A percentile compares a stretch with the other conserved stretches of the same genome.
Conservation (phyloP, 23 tunicate species). For the Styela plicata region DNA sequence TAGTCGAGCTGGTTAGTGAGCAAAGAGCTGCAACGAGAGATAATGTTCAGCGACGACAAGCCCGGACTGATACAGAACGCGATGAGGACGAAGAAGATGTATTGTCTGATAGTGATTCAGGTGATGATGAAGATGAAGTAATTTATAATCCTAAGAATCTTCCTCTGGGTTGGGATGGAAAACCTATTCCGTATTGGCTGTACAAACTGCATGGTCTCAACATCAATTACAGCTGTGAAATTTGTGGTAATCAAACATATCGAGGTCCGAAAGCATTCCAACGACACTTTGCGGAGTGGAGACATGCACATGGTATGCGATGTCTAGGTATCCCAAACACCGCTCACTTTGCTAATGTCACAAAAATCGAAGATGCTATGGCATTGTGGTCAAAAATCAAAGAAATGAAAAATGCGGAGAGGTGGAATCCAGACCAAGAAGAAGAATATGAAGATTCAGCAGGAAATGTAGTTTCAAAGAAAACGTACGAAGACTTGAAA, state of each 20-base stretch:
- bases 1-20: constrained; percentile 82
- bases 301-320: constrained; percentile 99
- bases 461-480: constrained; percentile 91
- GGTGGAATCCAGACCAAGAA: constrained; percentile 96
- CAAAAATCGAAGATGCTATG: constrained; percentile 96
- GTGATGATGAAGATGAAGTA: constrained; percentile 96
- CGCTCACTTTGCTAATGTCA: constrained; percentile 99
- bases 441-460: constrained; percentile 95
- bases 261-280: constrained; percentile 99
- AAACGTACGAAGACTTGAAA: constrained; percentile 85
- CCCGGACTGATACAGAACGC: constrained; percentile 83
- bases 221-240: constrained; percentile 95
- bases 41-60: constrained; percentile 94
- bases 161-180: constrained; percentile 99
- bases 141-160: constrained; percentile 97
- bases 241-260: constrained; percentile 97
- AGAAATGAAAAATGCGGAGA: constrained; percentile 73
- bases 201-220: constrained; percentile 96
- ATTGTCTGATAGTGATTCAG: constrained; percentile 82
- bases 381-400: constrained; percentile 95
- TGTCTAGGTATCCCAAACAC: constrained; percentile 99
- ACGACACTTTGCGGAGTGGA: constrained; percentile 96
- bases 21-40: constrained; percentile 87
- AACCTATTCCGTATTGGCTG: constrained; percentile 99
- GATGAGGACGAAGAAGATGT: constrained; percentile 93